Evolutionary conservation across 2,797 vertebrate genomes (phyloP).

Genomic region (Staurois parvus): DNA sequence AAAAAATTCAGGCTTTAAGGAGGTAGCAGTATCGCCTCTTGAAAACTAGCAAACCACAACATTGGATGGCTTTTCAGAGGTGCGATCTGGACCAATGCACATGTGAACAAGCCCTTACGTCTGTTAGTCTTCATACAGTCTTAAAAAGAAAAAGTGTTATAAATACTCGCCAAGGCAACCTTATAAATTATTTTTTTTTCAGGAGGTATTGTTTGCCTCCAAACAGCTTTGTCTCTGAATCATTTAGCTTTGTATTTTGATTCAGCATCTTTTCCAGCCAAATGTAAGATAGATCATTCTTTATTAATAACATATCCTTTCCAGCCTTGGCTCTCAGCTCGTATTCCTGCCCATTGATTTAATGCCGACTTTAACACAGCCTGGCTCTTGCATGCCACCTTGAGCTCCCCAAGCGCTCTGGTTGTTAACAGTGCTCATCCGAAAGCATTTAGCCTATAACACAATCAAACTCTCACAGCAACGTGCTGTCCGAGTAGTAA

Average conservation of each 20-base stretch:
- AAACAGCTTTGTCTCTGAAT: not conserved
- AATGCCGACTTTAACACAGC: not conserved
- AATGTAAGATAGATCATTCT: constrained; percentile 24
- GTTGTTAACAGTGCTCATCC: not conserved
- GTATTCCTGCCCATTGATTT: not conserved
- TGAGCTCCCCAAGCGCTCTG: not conserved
- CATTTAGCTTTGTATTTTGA: not conserved
- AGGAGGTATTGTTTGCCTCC: not conserved
- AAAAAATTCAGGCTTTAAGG: too few species aligned
- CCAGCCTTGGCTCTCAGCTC: not conserved
- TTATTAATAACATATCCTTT: constrained; percentile 15
- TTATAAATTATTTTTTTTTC: too few species aligned
- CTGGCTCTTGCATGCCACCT: not conserved
- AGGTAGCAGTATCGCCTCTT: too few species aligned
- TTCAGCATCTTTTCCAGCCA: not conserved
- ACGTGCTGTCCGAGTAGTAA: too few species aligned
- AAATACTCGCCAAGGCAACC: too few species aligned
- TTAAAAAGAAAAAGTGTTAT: too few species aligned
- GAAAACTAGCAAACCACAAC: too few species aligned
- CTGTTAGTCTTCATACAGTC: too few species aligned
- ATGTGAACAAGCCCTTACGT: too few species aligned
- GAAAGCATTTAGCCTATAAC: not conserved
- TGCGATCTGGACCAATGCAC: too few species aligned
- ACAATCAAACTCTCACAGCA: not conserved
- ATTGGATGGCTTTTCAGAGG: too few species aligned